Evolutionary conservation across 1,140 invertebrate genomes (phyloP).

Genomic region (Cotesia vestalis): DNA sequence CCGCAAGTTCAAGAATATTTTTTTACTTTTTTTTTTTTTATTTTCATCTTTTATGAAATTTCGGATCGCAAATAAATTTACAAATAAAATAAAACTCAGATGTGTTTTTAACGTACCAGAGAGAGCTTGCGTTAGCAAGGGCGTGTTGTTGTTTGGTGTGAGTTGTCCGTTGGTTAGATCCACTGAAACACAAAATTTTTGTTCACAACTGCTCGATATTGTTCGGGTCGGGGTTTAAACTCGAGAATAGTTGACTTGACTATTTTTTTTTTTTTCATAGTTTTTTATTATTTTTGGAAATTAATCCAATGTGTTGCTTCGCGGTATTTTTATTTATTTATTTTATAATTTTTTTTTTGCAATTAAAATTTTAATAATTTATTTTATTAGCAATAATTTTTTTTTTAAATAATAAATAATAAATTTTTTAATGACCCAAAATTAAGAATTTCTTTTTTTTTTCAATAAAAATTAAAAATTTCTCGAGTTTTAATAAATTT

Average conservation of each 20-base stretch:
- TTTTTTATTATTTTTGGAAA: not conserved
- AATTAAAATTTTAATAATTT: slow-evolving; percentile 14
- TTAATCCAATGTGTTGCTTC: slow-evolving; percentile 36
- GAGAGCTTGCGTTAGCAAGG: slow-evolving; percentile 90
- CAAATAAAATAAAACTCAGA: slow-evolving; percentile 41
- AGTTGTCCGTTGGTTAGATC: slow-evolving; percentile 93
- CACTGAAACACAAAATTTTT: slow-evolving; percentile 78
- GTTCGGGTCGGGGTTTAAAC: slow-evolving; percentile 7
- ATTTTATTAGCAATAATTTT: not conserved
- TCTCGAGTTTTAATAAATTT: no score
- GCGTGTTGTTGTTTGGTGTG: slow-evolving; percentile 93
- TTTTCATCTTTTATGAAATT: not conserved
- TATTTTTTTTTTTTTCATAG: slow-evolving; percentile 9
- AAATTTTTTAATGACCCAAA: not conserved
- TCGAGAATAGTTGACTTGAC: not conserved
- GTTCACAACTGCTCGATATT: slow-evolving; percentile 55
- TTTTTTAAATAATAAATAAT: no score
- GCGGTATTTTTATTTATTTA: not conserved
- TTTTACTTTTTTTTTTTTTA: no score
- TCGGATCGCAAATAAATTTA: slow-evolving; percentile 32
- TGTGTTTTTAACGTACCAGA: slow-evolving; percentile 77
- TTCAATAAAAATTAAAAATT: no score
- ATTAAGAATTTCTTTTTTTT: not conserved
- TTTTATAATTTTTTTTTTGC: no score
- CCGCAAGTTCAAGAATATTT: not conserved